A percentile compares a stretch with the other conserved stretches of the same genome.
These are phyloP conservation scores for Thysanoteuthis rhombus DNA, from an alignment of 2,888 invertebrate species.

Conservation along the genomic window DNA sequence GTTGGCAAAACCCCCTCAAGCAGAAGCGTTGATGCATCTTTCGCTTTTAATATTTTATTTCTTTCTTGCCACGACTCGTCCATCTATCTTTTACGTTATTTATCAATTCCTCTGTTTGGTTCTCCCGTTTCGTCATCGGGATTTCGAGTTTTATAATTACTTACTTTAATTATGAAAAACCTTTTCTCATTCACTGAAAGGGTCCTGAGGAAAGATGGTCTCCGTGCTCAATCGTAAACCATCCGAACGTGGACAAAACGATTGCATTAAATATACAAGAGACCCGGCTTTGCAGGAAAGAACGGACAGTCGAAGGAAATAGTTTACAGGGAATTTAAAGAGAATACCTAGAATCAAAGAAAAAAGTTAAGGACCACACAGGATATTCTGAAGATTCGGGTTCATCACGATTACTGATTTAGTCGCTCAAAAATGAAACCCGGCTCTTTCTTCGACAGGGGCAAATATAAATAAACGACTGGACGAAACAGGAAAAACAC, in stretches of 20 bases:
- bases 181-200: neutral
- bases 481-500: neutral
- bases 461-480: neutral
- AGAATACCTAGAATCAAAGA: neutral
- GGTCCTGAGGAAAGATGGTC: neutral
- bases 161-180: neutral
- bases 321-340: neutral
- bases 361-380: neutral
- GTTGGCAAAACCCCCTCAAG: neutral
- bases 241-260: neutral
- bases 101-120: neutral
- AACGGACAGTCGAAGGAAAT: neutral
- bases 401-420: neutral
- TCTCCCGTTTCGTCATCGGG: neutral
- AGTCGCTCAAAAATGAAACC: neutral
- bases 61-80: neutral
- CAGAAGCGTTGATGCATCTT: neutral
- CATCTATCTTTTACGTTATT: neutral
- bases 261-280: neutral
- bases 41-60: neutral
- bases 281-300: neutral
- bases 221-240: neutral
- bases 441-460: neutral
- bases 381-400: neutral
- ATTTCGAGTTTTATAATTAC: neutral